phyloP scores from a whole-genome alignment of 2,113 vertebrate genomes.

The Dicaeum eximium region DNA sequence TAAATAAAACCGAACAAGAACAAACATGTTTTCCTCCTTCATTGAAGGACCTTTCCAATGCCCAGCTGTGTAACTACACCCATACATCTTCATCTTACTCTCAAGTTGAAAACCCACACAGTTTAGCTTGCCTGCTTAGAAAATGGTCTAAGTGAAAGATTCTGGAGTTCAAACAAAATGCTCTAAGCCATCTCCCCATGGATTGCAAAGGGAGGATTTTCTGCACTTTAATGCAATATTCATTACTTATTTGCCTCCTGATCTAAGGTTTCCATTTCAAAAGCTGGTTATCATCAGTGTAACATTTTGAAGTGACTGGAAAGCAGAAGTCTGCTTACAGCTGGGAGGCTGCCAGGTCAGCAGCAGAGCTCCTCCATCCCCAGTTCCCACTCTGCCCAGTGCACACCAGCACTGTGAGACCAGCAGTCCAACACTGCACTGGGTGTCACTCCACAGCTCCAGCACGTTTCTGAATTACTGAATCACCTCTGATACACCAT shows the following conservation, averaged over 20 bases:
- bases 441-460: background rate
- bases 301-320: background rate
- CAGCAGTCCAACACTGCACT: background rate
- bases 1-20: background rate
- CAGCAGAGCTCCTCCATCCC: background rate
- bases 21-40: background rate
- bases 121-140: background rate
- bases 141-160: background rate
- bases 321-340: background rate
- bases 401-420: background rate
- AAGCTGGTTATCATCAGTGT: background rate
- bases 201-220: background rate
- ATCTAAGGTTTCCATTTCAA: background rate
- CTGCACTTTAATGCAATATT: background rate
- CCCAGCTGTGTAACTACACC: background rate
- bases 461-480: background rate
- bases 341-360: background rate
- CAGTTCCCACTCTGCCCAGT: too few species aligned
- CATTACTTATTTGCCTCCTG: background rate
- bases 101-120: conserved; percentile 15
- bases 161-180: background rate
- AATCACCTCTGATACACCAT: background rate
- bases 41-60: background rate
- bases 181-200: background rate
- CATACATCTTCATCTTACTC: conserved; percentile 1